These are phyloP conservation scores for Grapholita molesta DNA, from an alignment of 1,140 invertebrate species.

Conservation along the genomic window DNA sequence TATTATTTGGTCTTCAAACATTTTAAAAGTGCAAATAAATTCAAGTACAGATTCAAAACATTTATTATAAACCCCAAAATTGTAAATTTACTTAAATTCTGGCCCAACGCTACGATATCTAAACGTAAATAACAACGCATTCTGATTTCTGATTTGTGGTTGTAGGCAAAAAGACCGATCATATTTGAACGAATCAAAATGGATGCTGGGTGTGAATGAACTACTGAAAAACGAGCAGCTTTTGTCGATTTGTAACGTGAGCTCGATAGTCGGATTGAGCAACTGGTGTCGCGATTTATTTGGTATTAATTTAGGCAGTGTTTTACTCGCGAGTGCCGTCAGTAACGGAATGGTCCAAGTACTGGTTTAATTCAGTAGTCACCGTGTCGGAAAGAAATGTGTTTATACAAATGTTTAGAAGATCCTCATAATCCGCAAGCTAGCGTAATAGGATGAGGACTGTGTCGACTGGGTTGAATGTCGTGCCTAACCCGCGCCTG, in stretches of 20 bases:
- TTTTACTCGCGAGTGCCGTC: slow-evolving; percentile 47
- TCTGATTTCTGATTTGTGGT: slow-evolving; percentile 55
- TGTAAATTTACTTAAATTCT: neutral
- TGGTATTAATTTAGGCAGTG: slow-evolving; percentile 57
- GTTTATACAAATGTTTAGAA: slow-evolving; percentile 66
- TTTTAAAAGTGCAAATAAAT: neutral
- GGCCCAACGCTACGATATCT: slow-evolving; percentile 26
- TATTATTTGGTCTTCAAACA: neutral
- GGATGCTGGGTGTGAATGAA: slow-evolving; percentile 79
- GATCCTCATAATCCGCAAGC: slow-evolving; percentile 62
- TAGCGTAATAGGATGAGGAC: slow-evolving; percentile 70
- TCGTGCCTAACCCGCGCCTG: slow-evolving; percentile 49
- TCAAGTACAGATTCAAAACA: neutral
- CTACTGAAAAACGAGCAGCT: slow-evolving; percentile 78
- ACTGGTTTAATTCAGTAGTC: slow-evolving; percentile 57
- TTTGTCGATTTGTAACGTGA: slow-evolving; percentile 75
- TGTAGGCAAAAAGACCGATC: slow-evolving; percentile 72
- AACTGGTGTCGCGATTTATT: slow-evolving; percentile 65
- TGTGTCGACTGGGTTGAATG: slow-evolving; percentile 63
- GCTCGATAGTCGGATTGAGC: slow-evolving; percentile 64
- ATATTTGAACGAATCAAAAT: slow-evolving; percentile 79
- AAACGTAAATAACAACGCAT: slow-evolving; percentile 56
- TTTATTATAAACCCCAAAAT: neutral
- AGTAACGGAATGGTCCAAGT: slow-evolving; percentile 37
- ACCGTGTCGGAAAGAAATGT: slow-evolving; percentile 73